Evolutionary conservation across 2,113 vertebrate genomes (phyloP).

Genomic region (Xenopus laevis): DNA sequence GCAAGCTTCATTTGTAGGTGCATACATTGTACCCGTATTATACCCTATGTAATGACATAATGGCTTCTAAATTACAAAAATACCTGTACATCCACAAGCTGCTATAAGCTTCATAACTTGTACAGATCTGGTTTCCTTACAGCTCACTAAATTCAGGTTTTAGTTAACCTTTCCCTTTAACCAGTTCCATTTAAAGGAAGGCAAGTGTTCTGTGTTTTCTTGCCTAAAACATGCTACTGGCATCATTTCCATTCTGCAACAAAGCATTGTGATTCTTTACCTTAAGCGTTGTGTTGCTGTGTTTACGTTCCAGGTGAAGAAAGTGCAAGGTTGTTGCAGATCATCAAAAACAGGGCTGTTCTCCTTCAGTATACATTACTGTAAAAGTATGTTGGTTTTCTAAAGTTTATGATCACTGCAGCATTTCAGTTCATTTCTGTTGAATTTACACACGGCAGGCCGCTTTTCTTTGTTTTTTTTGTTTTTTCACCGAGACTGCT

Average conservation of each 20-base stretch:
- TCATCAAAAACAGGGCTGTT: slow-evolving; percentile 45
- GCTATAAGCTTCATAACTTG: no score
- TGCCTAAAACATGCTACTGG: background rate
- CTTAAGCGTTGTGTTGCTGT: slow-evolving; percentile 35
- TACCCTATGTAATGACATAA: no score
- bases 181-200: background rate
- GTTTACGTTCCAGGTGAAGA: slow-evolving; percentile 44
- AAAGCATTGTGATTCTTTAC: slow-evolving; percentile 45
- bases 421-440: slow-evolving; percentile 29
- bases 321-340: slow-evolving; percentile 46
- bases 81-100: no score
- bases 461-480: background rate
- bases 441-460: slow-evolving; percentile 12
- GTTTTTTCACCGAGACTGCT: slow-evolving; percentile 17
- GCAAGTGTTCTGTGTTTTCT: background rate
- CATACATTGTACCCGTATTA: no score
- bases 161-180: background rate
- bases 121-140: no score
- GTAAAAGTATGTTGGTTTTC: slow-evolving; percentile 46
- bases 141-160: background rate
- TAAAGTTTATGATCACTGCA: slow-evolving; percentile 35
- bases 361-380: slow-evolving; percentile 46
- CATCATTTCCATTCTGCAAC: slow-evolving; percentile 37
- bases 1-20: no score
- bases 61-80: no score